Evolutionary conservation across 2,113 vertebrate species (phyloP), one percentile per base, ranked within the genome.

Genomic region (Leptobrachium ailaonicum): DNA sequence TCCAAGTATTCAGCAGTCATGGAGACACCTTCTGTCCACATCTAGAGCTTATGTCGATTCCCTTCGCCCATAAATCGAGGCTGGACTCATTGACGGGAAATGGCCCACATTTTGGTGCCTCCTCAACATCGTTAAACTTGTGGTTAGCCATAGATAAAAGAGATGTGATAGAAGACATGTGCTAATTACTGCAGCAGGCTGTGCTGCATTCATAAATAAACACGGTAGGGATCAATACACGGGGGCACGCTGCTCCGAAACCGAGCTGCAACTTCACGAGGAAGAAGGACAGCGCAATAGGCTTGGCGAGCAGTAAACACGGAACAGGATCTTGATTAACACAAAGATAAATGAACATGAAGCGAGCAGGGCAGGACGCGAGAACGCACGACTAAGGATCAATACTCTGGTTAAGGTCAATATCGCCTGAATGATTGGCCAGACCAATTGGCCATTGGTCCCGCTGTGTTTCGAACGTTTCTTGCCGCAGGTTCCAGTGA

Each of bases 131-230:
- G 73, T 79, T 73, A 79, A 73, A 73, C 70, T 73, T 62, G 70
- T 79, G 76, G 76, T 56, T 44, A 56, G 77, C 13, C 60, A 79
- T 32, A 68, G 44, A 67, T 66, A 68, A 56, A 45, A 73, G 69
- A 70, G 42, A 47, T 47, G 7, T 42, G 32, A 53, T 7, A 44
- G 14, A 50, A 63, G 77, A 73, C 45, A 20, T 50, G 76, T 79
- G 77, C 70, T 79, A 79, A 79, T 79, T 79, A 79, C 77, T 79
- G 77, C 77, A 54, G 77, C 42, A 79, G 71, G 62, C 69, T 79
- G 44, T 64, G 56, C 77, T 73, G 77, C 77, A 79, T 79, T 79
- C 77, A 79, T 79, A 79, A 79, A 79, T 79, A 79, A 79, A 79
- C 77, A 79, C 60, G 40, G 32, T 32, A 32, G n/a, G 32, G 77